Evolutionary conservation across 2,113 vertebrate species (phyloP), one percentile per base, ranked within the genome.

Genomic region (Struthio camelus): DNA sequence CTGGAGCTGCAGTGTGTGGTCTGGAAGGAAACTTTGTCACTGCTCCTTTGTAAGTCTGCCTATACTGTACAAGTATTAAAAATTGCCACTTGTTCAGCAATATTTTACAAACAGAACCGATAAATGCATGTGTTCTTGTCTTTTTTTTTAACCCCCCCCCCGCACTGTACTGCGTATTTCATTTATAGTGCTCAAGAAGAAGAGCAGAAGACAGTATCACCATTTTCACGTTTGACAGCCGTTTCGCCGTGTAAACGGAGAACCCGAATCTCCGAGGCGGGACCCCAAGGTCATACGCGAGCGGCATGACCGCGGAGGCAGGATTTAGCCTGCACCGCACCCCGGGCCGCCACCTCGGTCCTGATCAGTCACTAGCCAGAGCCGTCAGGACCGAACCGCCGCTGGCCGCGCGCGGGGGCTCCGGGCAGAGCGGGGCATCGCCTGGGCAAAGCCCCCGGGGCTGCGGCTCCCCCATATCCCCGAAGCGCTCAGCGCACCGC

Each of bases 261-360:
- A 8, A 36, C 32, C 58, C 38, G 64, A 46, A 38, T 10, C 0
- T 0, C 32, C 3, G 1, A 0, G 0, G 36, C 50, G 51, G 70
- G 64, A 82, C 19, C 34, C 22, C 3, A 8, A 59, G 59, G 54
- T 85, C 62, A 72, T 0, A 0, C 14, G 30, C 32, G 30, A 32
- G 36, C 44, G 34, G 27, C 13, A 15, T 20, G 16, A 22, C 23
- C 20, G 9, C 34, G 25, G 77, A 70, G 44, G 36, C 0, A 0
- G 30, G 75, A 79, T 71, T 76, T 75, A 79, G 42, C 36, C 56
- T 34, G 34, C 72, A 30, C 53, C 65, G 46, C 64, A 8, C 20
- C 10, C 44, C 0, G 1, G 23, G 36, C 23, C 53, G n/a, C n/a
- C n/a, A n/a, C n/a, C n/a, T n/a, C n/a, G n/a, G n/a, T n/a, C n/a